Conservation (phyloP, 1,140 invertebrate species). For the Microplitis demolitor region DNA sequence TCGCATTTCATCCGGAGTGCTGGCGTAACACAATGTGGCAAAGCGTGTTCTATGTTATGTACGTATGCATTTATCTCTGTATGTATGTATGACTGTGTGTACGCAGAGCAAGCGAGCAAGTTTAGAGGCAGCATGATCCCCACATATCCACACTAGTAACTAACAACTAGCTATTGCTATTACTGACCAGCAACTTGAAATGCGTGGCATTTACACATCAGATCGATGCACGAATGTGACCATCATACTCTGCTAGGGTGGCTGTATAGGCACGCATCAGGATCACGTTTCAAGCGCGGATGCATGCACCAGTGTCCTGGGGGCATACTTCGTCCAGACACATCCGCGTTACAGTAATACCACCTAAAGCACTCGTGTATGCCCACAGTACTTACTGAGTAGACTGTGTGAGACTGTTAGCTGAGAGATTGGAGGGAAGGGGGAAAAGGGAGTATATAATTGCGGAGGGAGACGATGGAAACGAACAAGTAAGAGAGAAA, state of each 20-base stretch:
- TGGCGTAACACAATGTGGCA: background rate
- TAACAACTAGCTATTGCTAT: too few relatives aligned
- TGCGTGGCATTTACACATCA: constrained; percentile 14
- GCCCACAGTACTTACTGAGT: constrained; percentile 30
- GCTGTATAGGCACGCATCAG: background rate
- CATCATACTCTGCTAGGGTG: background rate
- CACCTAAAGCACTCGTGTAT: constrained; percentile 13
- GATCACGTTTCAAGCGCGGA: constrained; percentile 5
- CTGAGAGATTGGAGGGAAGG: background rate
- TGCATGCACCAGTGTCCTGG: background rate
- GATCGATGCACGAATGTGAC: constrained; percentile 3
- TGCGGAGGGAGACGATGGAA: constrained; percentile 35
- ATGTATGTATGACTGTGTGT: too few relatives aligned
- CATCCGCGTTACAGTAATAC: constrained; percentile 25
- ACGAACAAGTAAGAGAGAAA: constrained; percentile 30
- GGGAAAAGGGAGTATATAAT: constrained; percentile 44
- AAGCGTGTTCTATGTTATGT: background rate
- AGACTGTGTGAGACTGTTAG: too few relatives aligned
- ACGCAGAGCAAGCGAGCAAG: too few relatives aligned
- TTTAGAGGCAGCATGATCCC: too few relatives aligned
- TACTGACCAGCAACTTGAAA: background rate
- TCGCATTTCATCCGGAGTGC: background rate
- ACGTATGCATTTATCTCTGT: too few relatives aligned
- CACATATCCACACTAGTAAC: too few relatives aligned
- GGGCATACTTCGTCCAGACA: constrained; percentile 16